Conservation (phyloP, 2,113 vertebrate species). For the Mustela nigripes region DNA sequence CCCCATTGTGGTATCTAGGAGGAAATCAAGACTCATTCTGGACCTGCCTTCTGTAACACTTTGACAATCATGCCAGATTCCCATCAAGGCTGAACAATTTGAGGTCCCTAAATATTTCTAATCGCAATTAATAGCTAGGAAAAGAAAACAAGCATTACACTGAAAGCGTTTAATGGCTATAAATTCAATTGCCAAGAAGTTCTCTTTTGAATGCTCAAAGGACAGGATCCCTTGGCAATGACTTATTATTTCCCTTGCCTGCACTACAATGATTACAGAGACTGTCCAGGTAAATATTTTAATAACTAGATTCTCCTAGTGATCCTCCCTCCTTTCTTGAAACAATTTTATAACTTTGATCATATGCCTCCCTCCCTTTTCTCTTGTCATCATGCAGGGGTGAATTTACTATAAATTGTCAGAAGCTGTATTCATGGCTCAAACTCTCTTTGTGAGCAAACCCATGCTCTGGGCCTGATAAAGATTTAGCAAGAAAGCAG, state of each 20-base stretch:
- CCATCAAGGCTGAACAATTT: slow-evolving; percentile 2
- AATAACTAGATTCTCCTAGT: slow-evolving; percentile 53
- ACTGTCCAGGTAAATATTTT: slow-evolving; percentile 67
- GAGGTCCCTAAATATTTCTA: slow-evolving; percentile 2
- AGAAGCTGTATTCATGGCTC: slow-evolving; percentile 2
- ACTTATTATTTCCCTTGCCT: slow-evolving; percentile 45
- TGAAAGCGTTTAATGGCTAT: slow-evolving; percentile 44
- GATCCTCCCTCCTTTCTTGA: slow-evolving; percentile 6
- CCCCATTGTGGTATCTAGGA: background rate
- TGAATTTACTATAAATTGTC: slow-evolving; percentile 45
- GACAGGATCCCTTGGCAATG: background rate
- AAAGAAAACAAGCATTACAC: background rate
- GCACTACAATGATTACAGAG: slow-evolving; percentile 23
- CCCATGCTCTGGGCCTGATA: background rate
- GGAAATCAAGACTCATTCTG: background rate
- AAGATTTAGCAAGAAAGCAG: slow-evolving; percentile 36
- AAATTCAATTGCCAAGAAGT: slow-evolving; percentile 56
- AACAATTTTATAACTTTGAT: slow-evolving; percentile 21
- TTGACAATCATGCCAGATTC: background rate
- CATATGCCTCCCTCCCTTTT: background rate
- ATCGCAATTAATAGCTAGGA: slow-evolving; percentile 28
- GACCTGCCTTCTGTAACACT: background rate
- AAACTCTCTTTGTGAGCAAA: slow-evolving; percentile 24
- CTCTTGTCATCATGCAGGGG: background rate
- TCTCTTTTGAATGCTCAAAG: slow-evolving; percentile 40